Percentiles rank a stretch among this genome's conserved stretches.
Evolutionary conservation across 2,797 vertebrate species (phyloP).

Genomic region (Carcharodon carcharias): DNA sequence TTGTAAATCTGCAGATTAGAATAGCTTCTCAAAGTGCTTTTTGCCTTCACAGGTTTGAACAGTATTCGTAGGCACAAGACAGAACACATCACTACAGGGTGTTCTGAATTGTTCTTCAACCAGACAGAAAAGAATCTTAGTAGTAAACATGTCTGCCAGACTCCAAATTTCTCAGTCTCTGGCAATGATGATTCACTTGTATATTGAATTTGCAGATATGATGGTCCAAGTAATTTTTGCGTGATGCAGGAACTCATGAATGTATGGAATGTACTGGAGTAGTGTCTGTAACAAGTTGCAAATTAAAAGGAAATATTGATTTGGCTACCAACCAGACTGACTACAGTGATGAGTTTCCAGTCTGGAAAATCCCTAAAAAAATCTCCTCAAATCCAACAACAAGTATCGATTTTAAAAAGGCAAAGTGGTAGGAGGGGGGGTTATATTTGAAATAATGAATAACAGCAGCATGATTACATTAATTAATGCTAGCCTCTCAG

Average conservation of each 20-base stretch:
- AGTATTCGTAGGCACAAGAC: not conserved
- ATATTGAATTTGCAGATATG: not conserved
- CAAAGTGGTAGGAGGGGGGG: not conserved
- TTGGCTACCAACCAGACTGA: not conserved
- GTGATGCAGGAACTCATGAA: not conserved
- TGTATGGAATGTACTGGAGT: slow-evolving; percentile 20
- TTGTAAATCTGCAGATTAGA: not conserved
- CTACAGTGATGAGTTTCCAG: not conserved
- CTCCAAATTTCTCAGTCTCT: slow-evolving; percentile 8
- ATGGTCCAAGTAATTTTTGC: slow-evolving; percentile 18
- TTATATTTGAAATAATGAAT: not conserved
- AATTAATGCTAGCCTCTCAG: not conserved
- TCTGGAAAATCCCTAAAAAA: not conserved
- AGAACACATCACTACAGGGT: not conserved
- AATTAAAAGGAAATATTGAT: slow-evolving; percentile 18
- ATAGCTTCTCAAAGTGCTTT: not conserved
- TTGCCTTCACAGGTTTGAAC: not conserved
- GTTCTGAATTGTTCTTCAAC: not conserved
- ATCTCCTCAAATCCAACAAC: not conserved
- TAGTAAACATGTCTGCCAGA: not conserved
- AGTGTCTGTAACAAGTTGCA: not conserved
- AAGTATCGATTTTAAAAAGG: not conserved
- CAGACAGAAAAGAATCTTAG: not conserved
- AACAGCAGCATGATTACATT: not conserved
- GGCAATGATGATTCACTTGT: not conserved